phyloP scores from a whole-genome alignment of 1,140 invertebrate species.

The Cephus cinctus region DNA sequence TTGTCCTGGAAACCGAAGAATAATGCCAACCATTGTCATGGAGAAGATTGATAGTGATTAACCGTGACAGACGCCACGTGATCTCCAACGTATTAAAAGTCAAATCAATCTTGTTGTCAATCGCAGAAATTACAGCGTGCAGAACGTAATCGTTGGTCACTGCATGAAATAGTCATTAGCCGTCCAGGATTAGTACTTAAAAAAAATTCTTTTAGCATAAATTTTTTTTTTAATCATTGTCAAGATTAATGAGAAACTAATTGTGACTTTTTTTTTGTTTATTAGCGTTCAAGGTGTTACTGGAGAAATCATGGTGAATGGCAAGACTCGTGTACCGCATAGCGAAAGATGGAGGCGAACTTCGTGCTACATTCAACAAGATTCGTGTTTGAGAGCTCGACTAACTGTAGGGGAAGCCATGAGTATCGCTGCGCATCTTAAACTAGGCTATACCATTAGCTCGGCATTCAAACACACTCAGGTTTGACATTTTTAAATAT shows the following conservation, averaged over 20 bases:
- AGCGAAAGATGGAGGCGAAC: slow-evolving; percentile 70
- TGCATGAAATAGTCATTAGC: too few relatives aligned
- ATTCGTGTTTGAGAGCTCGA: slow-evolving; percentile 76
- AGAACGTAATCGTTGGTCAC: too few relatives aligned
- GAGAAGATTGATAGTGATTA: too few relatives aligned
- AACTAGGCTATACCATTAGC: slow-evolving; percentile 65
- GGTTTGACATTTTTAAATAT: slow-evolving; percentile 23
- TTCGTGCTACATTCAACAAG: slow-evolving; percentile 90
- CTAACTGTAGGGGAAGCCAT: slow-evolving; percentile 83
- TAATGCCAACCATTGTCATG: too few relatives aligned
- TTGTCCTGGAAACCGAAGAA: too few relatives aligned
- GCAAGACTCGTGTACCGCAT: slow-evolving; percentile 69
- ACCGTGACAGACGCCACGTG: too few relatives aligned
- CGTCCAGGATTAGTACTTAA: too few relatives aligned
- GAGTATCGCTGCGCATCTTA: slow-evolving; percentile 80
- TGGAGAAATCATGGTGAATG: slow-evolving; percentile 74
- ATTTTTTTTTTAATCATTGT: slow-evolving; percentile 1
- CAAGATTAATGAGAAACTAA: too few relatives aligned
- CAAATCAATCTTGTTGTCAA: too few relatives aligned
- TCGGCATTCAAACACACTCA: slow-evolving; percentile 51
- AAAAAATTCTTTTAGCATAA: slow-evolving; percentile 3
- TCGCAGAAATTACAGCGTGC: too few relatives aligned
- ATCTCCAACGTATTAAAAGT: too few relatives aligned
- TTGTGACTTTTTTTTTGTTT: slow-evolving; percentile 4
- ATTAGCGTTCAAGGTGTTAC: slow-evolving; percentile 61